Evolutionary conservation across 2,797 vertebrate genomes (phyloP).

Genomic region (Cercopithecus petaurista): DNA sequence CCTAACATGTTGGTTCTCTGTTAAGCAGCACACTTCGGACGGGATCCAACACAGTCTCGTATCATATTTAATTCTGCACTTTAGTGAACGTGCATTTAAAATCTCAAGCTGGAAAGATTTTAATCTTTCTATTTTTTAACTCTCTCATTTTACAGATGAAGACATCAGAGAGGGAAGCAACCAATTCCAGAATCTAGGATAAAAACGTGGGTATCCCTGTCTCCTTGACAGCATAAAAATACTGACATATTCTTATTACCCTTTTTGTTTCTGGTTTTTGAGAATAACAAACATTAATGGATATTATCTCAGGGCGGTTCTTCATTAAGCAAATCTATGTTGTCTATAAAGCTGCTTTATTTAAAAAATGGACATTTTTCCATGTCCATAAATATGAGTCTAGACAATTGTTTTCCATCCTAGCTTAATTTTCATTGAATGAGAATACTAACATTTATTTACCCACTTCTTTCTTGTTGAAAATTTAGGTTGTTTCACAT

Average conservation of each 20-base stretch:
- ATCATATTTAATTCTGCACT: not conserved
- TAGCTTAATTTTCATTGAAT: not conserved
- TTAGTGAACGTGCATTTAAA: not conserved
- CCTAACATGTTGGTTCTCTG: not conserved
- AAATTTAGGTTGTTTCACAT: not conserved
- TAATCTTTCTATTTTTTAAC: constrained; percentile 10
- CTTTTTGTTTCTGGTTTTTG: not conserved
- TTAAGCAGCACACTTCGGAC: not conserved
- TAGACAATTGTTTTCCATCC: not conserved
- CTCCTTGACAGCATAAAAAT: not conserved
- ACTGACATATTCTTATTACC: not conserved
- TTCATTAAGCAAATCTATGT: not conserved
- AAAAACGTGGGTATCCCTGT: not conserved
- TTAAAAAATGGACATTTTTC: not conserved
- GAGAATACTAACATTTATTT: not conserved
- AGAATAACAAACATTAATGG: not conserved
- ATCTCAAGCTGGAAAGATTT: constrained; percentile 16
- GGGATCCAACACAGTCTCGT: not conserved
- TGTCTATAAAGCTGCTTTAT: not conserved
- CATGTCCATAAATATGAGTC: not conserved
- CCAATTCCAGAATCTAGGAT: not conserved
- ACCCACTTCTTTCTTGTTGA: not conserved
- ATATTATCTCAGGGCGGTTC: not conserved
- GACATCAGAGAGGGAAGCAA: not conserved
- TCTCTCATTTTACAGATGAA: not conserved